These are phyloP conservation scores for Tetramorium bicarinatum DNA, from an alignment of 2,888 invertebrate genomes.

Conservation along the genomic window DNA sequence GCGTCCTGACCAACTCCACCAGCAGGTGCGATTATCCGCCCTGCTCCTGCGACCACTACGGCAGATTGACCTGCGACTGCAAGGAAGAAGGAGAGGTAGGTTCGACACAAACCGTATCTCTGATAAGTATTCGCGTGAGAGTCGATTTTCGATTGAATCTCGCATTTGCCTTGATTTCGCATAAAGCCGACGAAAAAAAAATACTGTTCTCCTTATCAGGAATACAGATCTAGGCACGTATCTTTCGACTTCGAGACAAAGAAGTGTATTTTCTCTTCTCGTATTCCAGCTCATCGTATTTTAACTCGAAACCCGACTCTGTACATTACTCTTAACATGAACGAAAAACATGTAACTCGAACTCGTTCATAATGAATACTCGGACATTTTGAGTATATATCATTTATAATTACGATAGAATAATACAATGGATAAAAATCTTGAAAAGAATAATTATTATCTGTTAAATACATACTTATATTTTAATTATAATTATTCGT, in stretches of 20 bases:
- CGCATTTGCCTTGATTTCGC: slow-evolving; percentile 1
- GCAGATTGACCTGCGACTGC: slow-evolving; percentile 88
- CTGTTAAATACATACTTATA: slow-evolving; percentile 1
- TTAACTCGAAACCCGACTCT: slow-evolving; percentile 54
- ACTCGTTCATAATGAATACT: not conserved
- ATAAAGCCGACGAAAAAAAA: slow-evolving; percentile 22
- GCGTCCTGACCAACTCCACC: slow-evolving; percentile 74
- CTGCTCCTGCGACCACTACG: slow-evolving; percentile 88
- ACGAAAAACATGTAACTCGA: slow-evolving; percentile 30
- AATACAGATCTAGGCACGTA: slow-evolving; percentile 59
- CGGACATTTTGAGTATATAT: not conserved
- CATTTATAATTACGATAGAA: slow-evolving; percentile 5
- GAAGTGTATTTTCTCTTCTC: slow-evolving; percentile 40
- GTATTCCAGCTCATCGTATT: slow-evolving; percentile 61
- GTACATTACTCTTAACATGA: slow-evolving; percentile 8
- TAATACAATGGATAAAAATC: not conserved
- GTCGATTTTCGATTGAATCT: slow-evolving; percentile 39
- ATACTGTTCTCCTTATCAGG: slow-evolving; percentile 22
- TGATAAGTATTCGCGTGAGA: slow-evolving; percentile 36
- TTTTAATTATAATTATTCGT: slow-evolving; percentile 18
- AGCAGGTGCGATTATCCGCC: slow-evolving; percentile 87
- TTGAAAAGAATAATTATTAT: not conserved
- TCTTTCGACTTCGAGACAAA: slow-evolving; percentile 34
- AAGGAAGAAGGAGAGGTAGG: slow-evolving; percentile 87
- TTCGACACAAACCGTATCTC: slow-evolving; percentile 54